Base-by-base conservation (phyloP, 2,113 vertebrate genomes). In the Poecilia latipinna region DNA sequence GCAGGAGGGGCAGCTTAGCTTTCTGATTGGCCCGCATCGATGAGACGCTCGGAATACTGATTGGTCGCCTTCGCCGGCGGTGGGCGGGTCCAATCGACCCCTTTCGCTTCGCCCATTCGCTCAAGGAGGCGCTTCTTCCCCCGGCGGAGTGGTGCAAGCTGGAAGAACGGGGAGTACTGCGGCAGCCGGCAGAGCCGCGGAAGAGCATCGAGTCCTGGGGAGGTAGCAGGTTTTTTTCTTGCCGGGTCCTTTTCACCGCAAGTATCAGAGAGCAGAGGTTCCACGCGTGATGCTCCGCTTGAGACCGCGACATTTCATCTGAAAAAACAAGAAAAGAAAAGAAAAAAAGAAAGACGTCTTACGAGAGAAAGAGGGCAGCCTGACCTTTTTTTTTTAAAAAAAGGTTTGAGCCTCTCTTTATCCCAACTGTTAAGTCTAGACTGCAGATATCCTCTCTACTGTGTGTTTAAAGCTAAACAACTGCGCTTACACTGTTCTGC, bases 251-350 rank as follows among this genome's bases (percentile, higher is more conserved):
- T 90, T 94, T 93, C 83, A 81, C 86, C 83, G 88, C 88, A 88
- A 83, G 82, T 80, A 82, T 78, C 86, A 85, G 90, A 91, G 91
- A 92, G 90, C 90, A 83, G 61, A 75, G 83, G 89, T 78, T 89
- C 76, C 80, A 77, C 42, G 88, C 90, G 92, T 92, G 91, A 94
- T 94, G 94, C 93, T 92, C 93, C 82, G 90, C 90, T 91, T 92
- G 90, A 90, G 89, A 91, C 90, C 75, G 78, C 80, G 81, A 78
- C 88, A 79, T 91, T 93, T 92, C 72, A 88, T 94, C 86, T 91
- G 86, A 90, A 48, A 57, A 57, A 54, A 35, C 1, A 8, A 33
- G 7, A 37, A 37, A 10, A 10, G 1, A 8, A 35, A 35, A 4
- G 31, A 35, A 35, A 37, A 0, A 37, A 37, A 37, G 35, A 37